phyloP scores from a whole-genome alignment of 1,140 invertebrate species.

The Scaptomyza graminum region DNA sequence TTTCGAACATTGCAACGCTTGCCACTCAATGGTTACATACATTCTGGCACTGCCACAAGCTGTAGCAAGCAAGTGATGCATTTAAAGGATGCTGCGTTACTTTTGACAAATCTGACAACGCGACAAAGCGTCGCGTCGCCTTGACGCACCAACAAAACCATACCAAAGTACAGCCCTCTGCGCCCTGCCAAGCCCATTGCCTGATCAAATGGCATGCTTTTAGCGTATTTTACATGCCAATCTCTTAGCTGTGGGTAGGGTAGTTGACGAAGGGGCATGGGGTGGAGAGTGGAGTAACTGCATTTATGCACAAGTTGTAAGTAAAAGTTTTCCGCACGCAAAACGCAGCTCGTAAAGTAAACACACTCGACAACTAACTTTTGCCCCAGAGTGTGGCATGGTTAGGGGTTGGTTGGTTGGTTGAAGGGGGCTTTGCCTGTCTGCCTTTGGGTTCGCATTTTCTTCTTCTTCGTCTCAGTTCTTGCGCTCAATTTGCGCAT shows the following conservation, averaged over 20 bases:
- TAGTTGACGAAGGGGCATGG: not conserved
- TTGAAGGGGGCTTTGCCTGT: no score
- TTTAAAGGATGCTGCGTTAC: constrained; percentile 36
- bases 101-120: constrained; percentile 74
- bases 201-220: constrained; percentile 73
- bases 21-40: constrained; percentile 14
- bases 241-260: constrained; percentile 44
- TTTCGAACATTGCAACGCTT: constrained; percentile 15
- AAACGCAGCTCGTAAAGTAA: constrained; percentile 80
- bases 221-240: constrained; percentile 81
- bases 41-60: constrained; percentile 8
- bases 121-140: constrained; percentile 72
- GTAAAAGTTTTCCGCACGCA: constrained; percentile 80
- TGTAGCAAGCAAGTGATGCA: constrained; percentile 39
- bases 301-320: constrained; percentile 76
- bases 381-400: constrained; percentile 28
- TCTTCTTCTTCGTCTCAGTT: constrained; percentile 40
- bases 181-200: not conserved
- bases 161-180: not conserved
- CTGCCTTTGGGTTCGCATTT: not conserved
- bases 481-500: constrained; percentile 81
- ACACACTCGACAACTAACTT: constrained; percentile 78
- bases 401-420: no score
- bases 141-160: constrained; percentile 18
- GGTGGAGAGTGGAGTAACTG: constrained; percentile 34